Conservation (phyloP, 2,888 invertebrate genomes). For the Xanthorhoe spadicearia region DNA sequence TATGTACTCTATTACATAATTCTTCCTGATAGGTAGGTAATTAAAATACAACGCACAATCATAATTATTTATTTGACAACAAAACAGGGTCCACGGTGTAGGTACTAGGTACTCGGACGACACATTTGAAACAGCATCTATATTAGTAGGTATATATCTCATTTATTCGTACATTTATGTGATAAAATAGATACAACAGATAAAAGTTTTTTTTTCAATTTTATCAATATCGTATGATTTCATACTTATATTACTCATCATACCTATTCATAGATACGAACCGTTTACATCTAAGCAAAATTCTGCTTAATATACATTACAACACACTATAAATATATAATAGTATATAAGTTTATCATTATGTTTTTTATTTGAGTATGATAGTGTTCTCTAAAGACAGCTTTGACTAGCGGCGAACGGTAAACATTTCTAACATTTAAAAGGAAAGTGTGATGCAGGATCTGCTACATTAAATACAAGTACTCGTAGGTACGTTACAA, state of each 20-base stretch:
- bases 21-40: too few relatives aligned
- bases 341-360: not conserved
- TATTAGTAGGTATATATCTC: slow-evolving; percentile 24
- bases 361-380: slow-evolving; percentile 8
- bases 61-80: slow-evolving; percentile 75
- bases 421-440: not conserved
- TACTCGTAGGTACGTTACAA: not conserved
- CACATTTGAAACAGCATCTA: slow-evolving; percentile 35
- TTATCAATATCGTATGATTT: not conserved
- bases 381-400: not conserved
- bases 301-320: slow-evolving; percentile 1
- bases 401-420: not conserved
- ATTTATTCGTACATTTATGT: slow-evolving; percentile 21
- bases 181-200: slow-evolving; percentile 14
- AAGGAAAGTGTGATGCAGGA: not conserved
- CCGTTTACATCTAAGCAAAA: not conserved
- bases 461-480: too few relatives aligned
- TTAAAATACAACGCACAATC: slow-evolving; percentile 49
- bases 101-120: slow-evolving; percentile 51
- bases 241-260: not conserved
- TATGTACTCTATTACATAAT: not conserved
- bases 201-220: slow-evolving; percentile 7
- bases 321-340: not conserved
- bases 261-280: not conserved
- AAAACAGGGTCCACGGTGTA: slow-evolving; percentile 64